phyloP scores from a whole-genome alignment of 2,113 vertebrate species.

The Colius striatus region DNA sequence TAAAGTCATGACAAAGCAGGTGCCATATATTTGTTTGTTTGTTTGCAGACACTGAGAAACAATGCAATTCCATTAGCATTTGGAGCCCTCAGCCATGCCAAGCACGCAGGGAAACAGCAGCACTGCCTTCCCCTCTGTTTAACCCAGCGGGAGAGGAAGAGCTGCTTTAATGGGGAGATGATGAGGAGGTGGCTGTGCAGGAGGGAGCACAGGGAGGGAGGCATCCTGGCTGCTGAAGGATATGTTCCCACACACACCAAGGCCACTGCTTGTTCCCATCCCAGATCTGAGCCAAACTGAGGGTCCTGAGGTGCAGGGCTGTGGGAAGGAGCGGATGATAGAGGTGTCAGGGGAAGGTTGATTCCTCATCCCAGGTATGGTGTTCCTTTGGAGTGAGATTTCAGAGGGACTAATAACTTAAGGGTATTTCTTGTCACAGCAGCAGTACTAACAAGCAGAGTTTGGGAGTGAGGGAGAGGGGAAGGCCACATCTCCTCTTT shows the following conservation, averaged over 20 bases:
- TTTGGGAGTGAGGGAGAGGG: not conserved
- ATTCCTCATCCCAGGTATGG: not conserved
- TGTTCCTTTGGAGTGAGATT: not conserved
- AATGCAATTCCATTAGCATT: not conserved
- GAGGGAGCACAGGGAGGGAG: not conserved
- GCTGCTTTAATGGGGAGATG: not conserved
- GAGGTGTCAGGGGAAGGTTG: rapidly evolving
- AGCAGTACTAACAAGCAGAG: not conserved
- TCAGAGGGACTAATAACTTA: not conserved
- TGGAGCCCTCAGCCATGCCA: rapidly evolving
- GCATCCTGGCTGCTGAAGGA: not conserved
- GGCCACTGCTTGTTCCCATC: rapidly evolving
- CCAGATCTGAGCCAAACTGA: not conserved
- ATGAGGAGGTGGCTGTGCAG: rapidly evolving
- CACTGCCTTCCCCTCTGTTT: rapidly evolving
- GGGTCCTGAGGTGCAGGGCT: not conserved
- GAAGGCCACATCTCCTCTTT: not conserved
- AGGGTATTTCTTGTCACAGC: not conserved
- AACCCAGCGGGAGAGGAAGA: not conserved
- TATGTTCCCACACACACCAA: rapidly evolving
- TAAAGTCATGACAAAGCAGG: rapidly evolving
- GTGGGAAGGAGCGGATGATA: not conserved
- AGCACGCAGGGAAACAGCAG: rapidly evolving
- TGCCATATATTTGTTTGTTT: not conserved
- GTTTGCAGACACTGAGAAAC: not conserved